phyloP scores from a whole-genome alignment of 1,140 invertebrate species.

The Drosophila tropicalis region DNA sequence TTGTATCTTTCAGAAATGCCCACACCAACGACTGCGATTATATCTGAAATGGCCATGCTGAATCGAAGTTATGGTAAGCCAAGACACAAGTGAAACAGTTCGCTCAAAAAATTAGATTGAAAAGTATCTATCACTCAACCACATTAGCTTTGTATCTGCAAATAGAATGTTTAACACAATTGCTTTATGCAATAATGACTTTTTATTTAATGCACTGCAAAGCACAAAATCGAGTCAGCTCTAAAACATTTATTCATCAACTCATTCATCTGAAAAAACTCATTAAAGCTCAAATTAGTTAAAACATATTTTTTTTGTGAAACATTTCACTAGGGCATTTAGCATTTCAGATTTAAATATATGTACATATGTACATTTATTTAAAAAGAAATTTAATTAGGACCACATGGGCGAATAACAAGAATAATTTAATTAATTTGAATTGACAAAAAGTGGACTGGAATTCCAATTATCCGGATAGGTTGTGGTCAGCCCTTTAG shows the following conservation, averaged over 20 bases:
- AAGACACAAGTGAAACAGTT: conserved; percentile 6
- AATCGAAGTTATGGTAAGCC: conserved; percentile 79
- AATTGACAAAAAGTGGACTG: too few relatives aligned
- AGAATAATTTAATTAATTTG: too few relatives aligned
- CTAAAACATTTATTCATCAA: conserved; percentile 4
- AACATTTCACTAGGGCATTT: not conserved
- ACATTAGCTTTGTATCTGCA: not conserved
- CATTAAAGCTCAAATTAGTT: conserved; percentile 3
- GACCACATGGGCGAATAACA: too few relatives aligned
- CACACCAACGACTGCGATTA: conserved; percentile 87
- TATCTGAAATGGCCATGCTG: conserved; percentile 83
- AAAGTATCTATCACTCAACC: conserved; percentile 44
- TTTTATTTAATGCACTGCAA: conserved; percentile 69
- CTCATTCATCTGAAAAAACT: conserved; percentile 18
- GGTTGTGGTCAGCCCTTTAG: too few relatives aligned
- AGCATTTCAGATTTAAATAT: too few relatives aligned
- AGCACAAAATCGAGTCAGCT: conserved; percentile 48
- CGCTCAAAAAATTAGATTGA: conserved; percentile 16
- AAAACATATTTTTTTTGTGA: not conserved
- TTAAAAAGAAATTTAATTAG: too few relatives aligned
- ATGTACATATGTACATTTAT: too few relatives aligned
- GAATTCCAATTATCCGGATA: too few relatives aligned
- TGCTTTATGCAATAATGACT: conserved; percentile 45
- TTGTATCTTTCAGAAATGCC: conserved; percentile 86
- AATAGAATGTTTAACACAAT: conserved; percentile 21